These are phyloP conservation scores for Aphrocallistes beatrix DNA, from an alignment of 37 sponge, comb jelly and placozoan genomes.

Conservation along the genomic window DNA sequence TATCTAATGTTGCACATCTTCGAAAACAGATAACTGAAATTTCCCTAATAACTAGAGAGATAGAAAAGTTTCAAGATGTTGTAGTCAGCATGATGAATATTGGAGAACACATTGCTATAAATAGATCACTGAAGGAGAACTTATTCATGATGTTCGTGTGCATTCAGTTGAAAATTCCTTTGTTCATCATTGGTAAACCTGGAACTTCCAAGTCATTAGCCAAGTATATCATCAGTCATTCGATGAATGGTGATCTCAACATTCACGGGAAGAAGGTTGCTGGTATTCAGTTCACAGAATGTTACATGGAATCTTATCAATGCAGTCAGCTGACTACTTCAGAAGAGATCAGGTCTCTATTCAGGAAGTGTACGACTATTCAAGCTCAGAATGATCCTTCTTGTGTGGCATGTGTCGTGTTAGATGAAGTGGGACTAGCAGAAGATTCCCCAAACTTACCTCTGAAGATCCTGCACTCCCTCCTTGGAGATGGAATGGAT, in stretches of 20 bases:
- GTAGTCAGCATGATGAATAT: slow-evolving; percentile 23
- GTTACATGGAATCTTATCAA: slow-evolving; percentile 29
- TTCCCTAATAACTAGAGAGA: neutral
- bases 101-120: slow-evolving; percentile 24
- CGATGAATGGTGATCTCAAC: slow-evolving; percentile 25
- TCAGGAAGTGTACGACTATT: neutral
- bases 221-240: neutral
- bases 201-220: slow-evolving; percentile 36
- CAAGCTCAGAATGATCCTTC: neutral
- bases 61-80: slow-evolving; percentile 15
- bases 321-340: slow-evolving; percentile 23
- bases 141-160: slow-evolving; percentile 46
- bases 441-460: slow-evolving; percentile 37
- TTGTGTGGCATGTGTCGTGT: slow-evolving; percentile 21
- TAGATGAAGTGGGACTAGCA: slow-evolving; percentile 34
- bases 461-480: slow-evolving; percentile 33
- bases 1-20: neutral
- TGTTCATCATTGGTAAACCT: slow-evolving; percentile 40
- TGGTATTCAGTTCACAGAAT: neutral
- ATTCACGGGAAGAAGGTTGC: slow-evolving; percentile 44
- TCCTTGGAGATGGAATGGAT: slow-evolving; percentile 18
- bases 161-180: slow-evolving; percentile 37
- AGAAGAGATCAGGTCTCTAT: neutral
- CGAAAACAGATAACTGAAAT: neutral
- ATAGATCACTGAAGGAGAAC: slow-evolving; percentile 31